Evolutionary conservation across 2,797 vertebrate species (phyloP), one percentile per base, ranked within the genome.

Genomic region (Adrianichthys oophorus): DNA sequence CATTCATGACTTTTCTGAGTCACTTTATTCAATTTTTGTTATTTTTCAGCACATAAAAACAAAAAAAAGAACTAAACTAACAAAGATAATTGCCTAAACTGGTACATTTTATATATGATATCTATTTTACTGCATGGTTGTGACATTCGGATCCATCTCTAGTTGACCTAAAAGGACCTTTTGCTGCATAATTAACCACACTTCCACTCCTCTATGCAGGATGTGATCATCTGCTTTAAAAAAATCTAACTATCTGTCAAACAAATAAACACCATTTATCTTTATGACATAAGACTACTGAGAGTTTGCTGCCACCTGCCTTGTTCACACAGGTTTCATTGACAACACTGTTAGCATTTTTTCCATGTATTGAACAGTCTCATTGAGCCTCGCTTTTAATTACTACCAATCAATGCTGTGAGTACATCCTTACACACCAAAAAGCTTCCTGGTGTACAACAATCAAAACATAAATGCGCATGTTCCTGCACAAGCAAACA

Each of bases 311-410:
- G 57, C 60, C 66, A 76, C 73, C 62, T 79, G 74, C 58, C n/a
- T 53, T 6, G 70, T 47, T 75, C 53, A 63, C 71, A 76, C 62
- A 65, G 44, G 26, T 65, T 76, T 72, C 77, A 76, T 85, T 68
- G 69, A 68, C 78, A 74, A 62, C 13, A 15, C 57, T 61, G 74
- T 62, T 69, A 67, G 72, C 74, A 69, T 79, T 76, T 86, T 87
- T 86, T 88, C 82, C 81, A 84, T 56, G 70, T 89, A 89, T 89
- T 89, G 87, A 89, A 79, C 85, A 70, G 70, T 66, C 55, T 67
- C 76, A 74, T 59, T 56, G 68, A 83, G 83, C 65, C 61, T 59
- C 69, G 42, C 80, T 80, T 79, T 79, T 89, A 84, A 90, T 90
- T 88, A 88, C 65, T 23, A 41, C 70, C 41, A 74, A 88, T 89